Base-by-base conservation (phyloP, 2,888 invertebrate species). In the Ceramica pisi region DNA sequence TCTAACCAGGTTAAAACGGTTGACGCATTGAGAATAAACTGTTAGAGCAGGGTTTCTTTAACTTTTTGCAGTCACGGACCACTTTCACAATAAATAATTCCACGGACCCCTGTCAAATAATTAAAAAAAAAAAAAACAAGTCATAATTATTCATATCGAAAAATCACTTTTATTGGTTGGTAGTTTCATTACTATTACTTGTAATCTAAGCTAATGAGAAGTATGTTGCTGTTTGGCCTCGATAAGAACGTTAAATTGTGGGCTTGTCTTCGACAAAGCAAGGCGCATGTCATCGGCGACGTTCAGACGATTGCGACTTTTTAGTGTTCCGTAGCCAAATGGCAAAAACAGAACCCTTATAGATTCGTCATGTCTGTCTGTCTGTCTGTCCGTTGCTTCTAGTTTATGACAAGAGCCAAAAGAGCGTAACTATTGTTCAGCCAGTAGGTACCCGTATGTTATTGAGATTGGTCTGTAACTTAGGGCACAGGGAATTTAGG, bases 261-360 rank as follows among this genome's bases (percentile, higher is more conserved):
- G 53, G 53, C 14, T 26, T 26, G 26, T 53, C 26, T 26, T 16
- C 53, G 26, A 53, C 53, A 53, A 53, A 26, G 53, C 26, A 53
- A 53, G 16, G 14, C 53, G 53, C 53, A 53, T 53, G 53, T 53
- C 53, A 53, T 53, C 53, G 26, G 53, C 12, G 12, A 53, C 53
- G 26, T 23, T 26, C 26, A 53, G 26, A 16, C 53, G 26, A 26
- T 53, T 53, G 12, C 7, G 51, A 51, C 10, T 44, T 44, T 44
- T 44, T 19, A 16, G 14, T 44, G 14, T 44, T 44, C n/a, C n/a
- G n/a, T n/a, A n/a, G n/a, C n/a, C n/a, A n/a, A n/a, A n/a, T n/a
- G n/a, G n/a, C n/a, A n/a, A n/a, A n/a, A n/a, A n/a, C n/a, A n/a
- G n/a, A n/a, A n/a, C n/a, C n/a, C n/a, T n/a, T n/a, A n/a, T n/a